Base-by-base conservation (phyloP, 2,888 invertebrate genomes). In the Sminthurinus aureus region DNA sequence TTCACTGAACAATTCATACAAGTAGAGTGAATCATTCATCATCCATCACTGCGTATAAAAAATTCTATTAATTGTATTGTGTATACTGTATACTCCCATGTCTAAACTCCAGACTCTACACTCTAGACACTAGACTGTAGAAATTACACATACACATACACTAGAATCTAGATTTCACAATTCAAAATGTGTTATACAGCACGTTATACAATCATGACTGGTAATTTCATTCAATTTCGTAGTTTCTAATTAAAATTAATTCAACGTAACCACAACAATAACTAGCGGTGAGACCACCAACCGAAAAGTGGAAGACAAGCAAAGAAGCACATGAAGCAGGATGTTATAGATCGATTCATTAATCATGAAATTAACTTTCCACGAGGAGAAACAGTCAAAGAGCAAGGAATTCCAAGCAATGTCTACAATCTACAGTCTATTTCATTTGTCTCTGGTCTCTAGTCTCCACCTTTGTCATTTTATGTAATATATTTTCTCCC, bases 271-370 rank as follows among this genome's bases (percentile, higher is more conserved):
- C 18, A 51, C n/a, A n/a, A 75, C 51, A 20, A 51, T 50, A 18
- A 58, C 8, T 75, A 51, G 26, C 26, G 75, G 75, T 18, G 38
- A 11, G 66, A 66, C 58, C 52, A 6, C 20, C 20, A 76, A 51
- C 13, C 58, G 58, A 22, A 77, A 18, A 24, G 75, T 50, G 22
- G 58, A 58, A 77, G 22, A 77, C 13, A 50, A 58, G 11, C 22
- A n/a, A 51, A 51, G n/a, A 75, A 20, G n/a, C n/a, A n/a, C n/a
- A n/a, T n/a, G 22, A 18, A 3, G 38, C 38, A 22, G 69, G 11
- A 71, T 12, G 75, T 12, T 24, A 71, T 71, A 71, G 71, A 71
- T 26, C 71, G 24, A 71, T 71, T 11, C 71, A 71, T 71, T 71
- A 71, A 71, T 71, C 71, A 71, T 71, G 13, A 20, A 71, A 24